These are phyloP conservation scores for Latheticus oryzae DNA, from an alignment of 2,888 invertebrate genomes.

Conservation along the genomic window DNA sequence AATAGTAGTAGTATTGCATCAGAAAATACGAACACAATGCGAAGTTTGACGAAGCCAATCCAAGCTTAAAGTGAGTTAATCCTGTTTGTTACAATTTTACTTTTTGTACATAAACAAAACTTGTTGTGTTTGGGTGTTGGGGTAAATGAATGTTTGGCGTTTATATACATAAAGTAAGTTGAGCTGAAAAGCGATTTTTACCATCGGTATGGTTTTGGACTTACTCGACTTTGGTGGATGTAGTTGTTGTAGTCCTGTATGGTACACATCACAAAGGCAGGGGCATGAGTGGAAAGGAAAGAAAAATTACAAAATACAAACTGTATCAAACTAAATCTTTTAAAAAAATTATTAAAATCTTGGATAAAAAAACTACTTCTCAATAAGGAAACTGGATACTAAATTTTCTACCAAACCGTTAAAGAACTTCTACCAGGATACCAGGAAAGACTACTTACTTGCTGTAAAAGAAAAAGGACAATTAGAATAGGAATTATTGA, in stretches of 20 bases:
- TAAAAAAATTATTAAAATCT: conserved; percentile 23
- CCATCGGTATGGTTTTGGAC: conserved; percentile 48
- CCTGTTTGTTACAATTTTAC: conserved; percentile 8
- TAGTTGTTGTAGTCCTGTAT: conserved; percentile 60
- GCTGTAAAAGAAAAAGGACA: conserved; percentile 65
- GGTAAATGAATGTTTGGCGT: too few species aligned
- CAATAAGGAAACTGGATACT: conserved; percentile 25
- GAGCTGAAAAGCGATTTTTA: conserved; percentile 27
- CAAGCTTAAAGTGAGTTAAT: conserved; percentile 30
- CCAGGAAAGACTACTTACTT: conserved; percentile 65
- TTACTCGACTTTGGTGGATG: conserved; percentile 64
- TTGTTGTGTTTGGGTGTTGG: conserved; percentile 2
- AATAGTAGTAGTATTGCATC: conserved; percentile 20
- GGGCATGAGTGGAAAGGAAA: conserved; percentile 54
- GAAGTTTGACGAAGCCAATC: conserved; percentile 33
- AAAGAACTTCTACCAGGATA: conserved; percentile 26
- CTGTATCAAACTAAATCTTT: conserved; percentile 36
- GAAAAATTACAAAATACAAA: conserved; percentile 60
- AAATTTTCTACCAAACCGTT: conserved; percentile 34
- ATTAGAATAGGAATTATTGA: conserved; percentile 19
- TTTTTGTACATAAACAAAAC: conserved; percentile 14
- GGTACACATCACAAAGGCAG: conserved; percentile 55
- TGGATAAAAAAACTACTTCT: conserved; percentile 24
- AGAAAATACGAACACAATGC: conserved; percentile 30
- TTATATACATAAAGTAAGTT: conserved; percentile 44